A percentile compares a stretch with the other conserved stretches of the same genome.
phyloP scores from a whole-genome alignment of 2,113 vertebrate genomes.

The Rhynchopsitta pachyrhyncha region DNA sequence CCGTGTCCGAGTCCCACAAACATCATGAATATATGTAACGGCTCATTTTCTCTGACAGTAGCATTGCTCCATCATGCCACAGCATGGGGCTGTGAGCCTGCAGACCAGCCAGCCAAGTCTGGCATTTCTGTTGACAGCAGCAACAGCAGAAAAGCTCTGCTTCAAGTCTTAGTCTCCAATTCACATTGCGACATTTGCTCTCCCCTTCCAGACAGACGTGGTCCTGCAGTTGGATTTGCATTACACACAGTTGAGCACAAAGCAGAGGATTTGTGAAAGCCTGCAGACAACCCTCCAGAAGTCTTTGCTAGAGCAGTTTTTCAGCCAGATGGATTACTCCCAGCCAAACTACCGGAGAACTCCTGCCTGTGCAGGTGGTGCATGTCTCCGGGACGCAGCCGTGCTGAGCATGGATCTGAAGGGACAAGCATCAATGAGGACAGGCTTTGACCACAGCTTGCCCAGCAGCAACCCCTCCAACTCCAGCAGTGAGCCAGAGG shows the following conservation, averaged over 20 bases:
- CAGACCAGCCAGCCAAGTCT: background rate
- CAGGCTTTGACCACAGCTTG: slow-evolving; percentile 48
- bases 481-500: slow-evolving; percentile 79
- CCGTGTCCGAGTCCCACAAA: background rate
- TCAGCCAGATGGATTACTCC: slow-evolving; percentile 6
- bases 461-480: slow-evolving; percentile 39
- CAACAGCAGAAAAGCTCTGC: background rate
- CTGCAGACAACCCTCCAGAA: slow-evolving; percentile 69
- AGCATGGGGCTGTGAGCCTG: slow-evolving; percentile 47
- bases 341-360: background rate
- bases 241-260: slow-evolving; percentile 72
- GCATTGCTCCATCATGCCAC: background rate
- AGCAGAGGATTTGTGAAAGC: slow-evolving; percentile 72
- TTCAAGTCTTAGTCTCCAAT: background rate
- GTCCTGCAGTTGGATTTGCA: slow-evolving; percentile 80
- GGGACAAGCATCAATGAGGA: slow-evolving; percentile 62
- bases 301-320: slow-evolving; percentile 77
- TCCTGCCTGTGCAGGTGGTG: rapidly evolving
- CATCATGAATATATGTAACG: rapidly evolving
- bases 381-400: background rate
- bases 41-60: background rate
- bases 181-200: background rate
- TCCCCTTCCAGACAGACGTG: slow-evolving; percentile 69
- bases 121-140: background rate
- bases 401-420: background rate